phyloP scores from a whole-genome alignment of 2,113 vertebrate genomes.

The Megalops atlanticus region DNA sequence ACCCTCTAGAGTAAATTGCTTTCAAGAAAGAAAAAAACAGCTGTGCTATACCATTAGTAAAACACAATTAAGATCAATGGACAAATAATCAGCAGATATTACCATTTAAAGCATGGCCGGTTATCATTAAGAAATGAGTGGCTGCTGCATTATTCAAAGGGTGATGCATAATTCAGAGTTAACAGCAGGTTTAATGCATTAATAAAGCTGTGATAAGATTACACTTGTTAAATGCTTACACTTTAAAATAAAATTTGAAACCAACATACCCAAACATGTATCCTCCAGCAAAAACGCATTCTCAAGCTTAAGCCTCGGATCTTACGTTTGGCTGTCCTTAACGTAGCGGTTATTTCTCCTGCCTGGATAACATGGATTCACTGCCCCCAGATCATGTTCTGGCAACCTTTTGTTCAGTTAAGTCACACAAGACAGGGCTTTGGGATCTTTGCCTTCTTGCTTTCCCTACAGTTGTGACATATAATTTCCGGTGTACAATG shows the following conservation, averaged over 20 bases:
- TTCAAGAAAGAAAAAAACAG: not conserved
- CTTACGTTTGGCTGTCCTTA: not conserved
- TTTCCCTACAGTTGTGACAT: not conserved
- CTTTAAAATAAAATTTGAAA: conserved; percentile 65
- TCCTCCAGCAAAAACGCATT: conserved; percentile 5
- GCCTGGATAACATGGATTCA: not conserved
- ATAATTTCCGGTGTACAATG: not conserved
- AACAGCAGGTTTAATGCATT: conserved; percentile 78
- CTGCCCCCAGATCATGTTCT: not conserved
- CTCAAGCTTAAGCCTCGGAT: not conserved
- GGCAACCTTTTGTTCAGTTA: not conserved
- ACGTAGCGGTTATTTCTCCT: not conserved
- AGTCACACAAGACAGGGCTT: not conserved
- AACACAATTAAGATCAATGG: conserved; percentile 62
- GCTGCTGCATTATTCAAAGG: conserved; percentile 71
- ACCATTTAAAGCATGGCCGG: conserved; percentile 63
- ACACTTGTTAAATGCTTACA: conserved; percentile 72
- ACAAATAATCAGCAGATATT: conserved; percentile 74
- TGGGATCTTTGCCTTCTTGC: not conserved
- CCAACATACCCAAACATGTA: not conserved
- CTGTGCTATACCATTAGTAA: not conserved
- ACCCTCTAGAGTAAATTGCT: not conserved
- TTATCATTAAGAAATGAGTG: conserved; percentile 71
- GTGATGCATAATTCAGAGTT: conserved; percentile 77
- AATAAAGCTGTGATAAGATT: conserved; percentile 73